Percentiles rank a stretch among this genome's conserved stretches.
Conservation (phyloP, 2,888 invertebrate species). For the Mythimna impura region DNA sequence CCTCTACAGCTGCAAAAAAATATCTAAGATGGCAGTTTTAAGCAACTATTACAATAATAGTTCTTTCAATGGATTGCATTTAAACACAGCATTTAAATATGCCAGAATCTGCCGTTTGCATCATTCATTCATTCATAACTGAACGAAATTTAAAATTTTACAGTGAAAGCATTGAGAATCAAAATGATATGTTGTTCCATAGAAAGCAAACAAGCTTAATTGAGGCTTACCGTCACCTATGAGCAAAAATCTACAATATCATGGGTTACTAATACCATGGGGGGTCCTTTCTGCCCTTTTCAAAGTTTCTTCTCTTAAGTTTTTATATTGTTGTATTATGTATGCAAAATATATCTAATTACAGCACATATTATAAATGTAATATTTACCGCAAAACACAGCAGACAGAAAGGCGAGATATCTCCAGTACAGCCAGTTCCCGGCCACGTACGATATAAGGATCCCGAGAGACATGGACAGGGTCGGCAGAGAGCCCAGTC, state of each 20-base stretch:
- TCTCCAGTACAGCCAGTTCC: conserved; percentile 91
- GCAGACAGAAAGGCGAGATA: conserved; percentile 90
- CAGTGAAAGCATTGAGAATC: background rate
- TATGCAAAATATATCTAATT: too few relatives aligned
- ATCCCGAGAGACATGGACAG: conserved; percentile 92
- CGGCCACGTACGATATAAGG: conserved; percentile 90
- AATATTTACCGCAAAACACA: conserved; percentile 81
- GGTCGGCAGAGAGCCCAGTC: conserved; percentile 92
- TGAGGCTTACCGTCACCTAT: too few relatives aligned
- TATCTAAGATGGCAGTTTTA: background rate
- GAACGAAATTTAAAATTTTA: background rate
- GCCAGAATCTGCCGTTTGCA: background rate
- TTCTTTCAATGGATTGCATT: background rate
- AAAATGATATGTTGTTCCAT: too few relatives aligned
- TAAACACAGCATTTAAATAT: background rate
- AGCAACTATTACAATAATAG: background rate
- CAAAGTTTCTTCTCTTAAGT: too few relatives aligned
- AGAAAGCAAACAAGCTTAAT: too few relatives aligned
- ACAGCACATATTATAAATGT: too few relatives aligned
- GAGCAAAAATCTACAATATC: too few relatives aligned
- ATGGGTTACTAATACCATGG: too few relatives aligned
- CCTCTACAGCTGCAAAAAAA: background rate
- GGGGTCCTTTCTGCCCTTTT: too few relatives aligned
- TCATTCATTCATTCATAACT: background rate
- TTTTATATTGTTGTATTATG: too few relatives aligned